These are phyloP conservation scores for Tetraodon nigroviridis DNA, from an alignment of 2,113 vertebrate genomes.

Conservation along the genomic window DNA sequence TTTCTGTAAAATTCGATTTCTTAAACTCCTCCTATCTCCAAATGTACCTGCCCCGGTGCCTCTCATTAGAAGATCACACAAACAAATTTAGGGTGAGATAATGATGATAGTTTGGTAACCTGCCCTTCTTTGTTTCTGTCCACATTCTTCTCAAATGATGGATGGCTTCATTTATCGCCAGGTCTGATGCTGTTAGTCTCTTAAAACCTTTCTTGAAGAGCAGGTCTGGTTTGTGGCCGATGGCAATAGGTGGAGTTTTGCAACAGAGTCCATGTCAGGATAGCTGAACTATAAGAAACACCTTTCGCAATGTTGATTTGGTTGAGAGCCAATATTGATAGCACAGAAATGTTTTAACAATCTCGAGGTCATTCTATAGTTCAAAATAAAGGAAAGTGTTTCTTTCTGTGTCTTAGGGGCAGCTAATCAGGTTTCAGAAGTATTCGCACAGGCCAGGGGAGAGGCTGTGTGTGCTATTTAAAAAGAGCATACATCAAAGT, in stretches of 20 bases:
- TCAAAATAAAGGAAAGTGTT: constrained; percentile 31
- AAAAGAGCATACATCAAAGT: constrained; percentile 53
- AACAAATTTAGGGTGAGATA: constrained; percentile 59
- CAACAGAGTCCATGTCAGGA: constrained; percentile 44
- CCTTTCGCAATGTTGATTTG: constrained; percentile 9
- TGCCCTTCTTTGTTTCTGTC: constrained; percentile 58
- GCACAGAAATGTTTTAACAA: constrained; percentile 40
- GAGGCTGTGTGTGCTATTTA: constrained; percentile 36
- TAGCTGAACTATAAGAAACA: constrained; percentile 30
- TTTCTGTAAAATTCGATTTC: neutral
- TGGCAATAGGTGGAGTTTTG: constrained; percentile 16
- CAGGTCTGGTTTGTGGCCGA: constrained; percentile 42
- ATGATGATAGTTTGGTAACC: constrained; percentile 62
- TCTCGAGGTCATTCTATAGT: constrained; percentile 26
- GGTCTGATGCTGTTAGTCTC: constrained; percentile 55
- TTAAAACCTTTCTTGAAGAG: constrained; percentile 56
- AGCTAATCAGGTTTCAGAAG: constrained; percentile 40
- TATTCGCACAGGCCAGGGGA: constrained; percentile 50
- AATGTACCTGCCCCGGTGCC: constrained; percentile 25
- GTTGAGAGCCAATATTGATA: constrained; percentile 25
- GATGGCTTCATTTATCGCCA: constrained; percentile 50
- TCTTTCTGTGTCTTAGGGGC: constrained; percentile 26
- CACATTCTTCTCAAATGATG: constrained; percentile 66
- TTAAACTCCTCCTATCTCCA: constrained; percentile 6
- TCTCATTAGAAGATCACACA: constrained; percentile 55